Conservation (phyloP, 2,113 vertebrate genomes). For the Odocoileus virginianus region DNA sequence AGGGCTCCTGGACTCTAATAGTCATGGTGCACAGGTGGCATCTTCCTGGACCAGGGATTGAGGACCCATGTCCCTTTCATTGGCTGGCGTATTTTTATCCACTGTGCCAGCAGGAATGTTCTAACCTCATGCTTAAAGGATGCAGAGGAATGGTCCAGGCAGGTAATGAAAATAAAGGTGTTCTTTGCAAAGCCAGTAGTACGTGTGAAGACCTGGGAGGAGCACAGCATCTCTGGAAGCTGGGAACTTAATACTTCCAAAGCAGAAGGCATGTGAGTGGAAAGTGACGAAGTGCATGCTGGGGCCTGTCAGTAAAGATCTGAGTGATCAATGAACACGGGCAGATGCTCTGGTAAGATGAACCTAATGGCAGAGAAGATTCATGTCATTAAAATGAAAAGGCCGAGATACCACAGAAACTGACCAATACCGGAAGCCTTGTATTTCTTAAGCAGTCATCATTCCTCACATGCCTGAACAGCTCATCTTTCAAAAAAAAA, state of each 20-base stretch:
- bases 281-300: too few species aligned
- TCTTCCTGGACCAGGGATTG: background rate
- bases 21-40: background rate
- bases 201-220: background rate
- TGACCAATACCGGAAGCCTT: accelerated
- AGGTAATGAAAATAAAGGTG: background rate
- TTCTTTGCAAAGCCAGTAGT: background rate
- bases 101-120: background rate
- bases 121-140: background rate
- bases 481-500: background rate
- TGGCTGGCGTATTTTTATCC: background rate
- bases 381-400: background rate
- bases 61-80: background rate
- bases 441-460: background rate
- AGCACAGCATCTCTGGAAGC: accelerated
- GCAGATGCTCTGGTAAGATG: background rate
- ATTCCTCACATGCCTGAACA: background rate
- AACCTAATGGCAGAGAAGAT: background rate
- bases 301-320: background rate
- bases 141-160: too few species aligned
- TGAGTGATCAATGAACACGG: background rate
- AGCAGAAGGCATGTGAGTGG: background rate
- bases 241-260: too few species aligned
- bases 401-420: background rate
- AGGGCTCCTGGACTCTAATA: background rate